phyloP scores from a whole-genome alignment of 2,888 invertebrate genomes.

The Exocentrus adspersus region DNA sequence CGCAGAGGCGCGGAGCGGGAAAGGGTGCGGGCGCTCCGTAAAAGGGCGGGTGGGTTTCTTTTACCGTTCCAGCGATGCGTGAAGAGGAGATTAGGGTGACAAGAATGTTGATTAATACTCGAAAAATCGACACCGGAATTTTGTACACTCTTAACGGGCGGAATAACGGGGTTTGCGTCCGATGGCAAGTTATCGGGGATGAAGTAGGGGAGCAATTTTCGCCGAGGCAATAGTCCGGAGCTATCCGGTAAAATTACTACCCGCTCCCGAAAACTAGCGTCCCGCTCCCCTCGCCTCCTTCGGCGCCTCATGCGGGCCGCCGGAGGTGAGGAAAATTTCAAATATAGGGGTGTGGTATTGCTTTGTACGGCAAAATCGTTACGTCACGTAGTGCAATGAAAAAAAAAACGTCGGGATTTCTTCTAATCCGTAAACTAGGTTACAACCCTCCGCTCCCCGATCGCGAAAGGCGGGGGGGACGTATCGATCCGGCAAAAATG shows the following conservation, averaged over 20 bases:
- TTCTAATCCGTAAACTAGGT: no score
- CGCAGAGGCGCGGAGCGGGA: no score
- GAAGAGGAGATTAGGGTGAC: no score
- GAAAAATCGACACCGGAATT: slow-evolving; percentile 36
- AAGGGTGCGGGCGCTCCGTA: no score
- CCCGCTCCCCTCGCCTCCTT: slow-evolving; percentile 55
- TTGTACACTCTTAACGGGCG: slow-evolving; percentile 13
- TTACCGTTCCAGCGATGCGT: no score
- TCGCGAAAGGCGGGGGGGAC: slow-evolving; percentile 49
- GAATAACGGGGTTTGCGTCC: no score
- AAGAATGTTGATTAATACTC: no score
- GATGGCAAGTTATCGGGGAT: slow-evolving; percentile 44
- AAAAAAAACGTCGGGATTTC: no score
- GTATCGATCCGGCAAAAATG: slow-evolving; percentile 52
- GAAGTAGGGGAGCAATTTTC: slow-evolving; percentile 57
- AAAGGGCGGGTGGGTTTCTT: no score
- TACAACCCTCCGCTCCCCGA: slow-evolving; percentile 35
- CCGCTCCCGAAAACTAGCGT: slow-evolving; percentile 58
- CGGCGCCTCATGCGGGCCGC: slow-evolving; percentile 46
- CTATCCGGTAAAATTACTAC: slow-evolving; percentile 59
- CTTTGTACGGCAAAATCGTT: no score
- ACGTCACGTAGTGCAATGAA: no score
- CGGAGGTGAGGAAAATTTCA: slow-evolving; percentile 50
- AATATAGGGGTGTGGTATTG: no score
- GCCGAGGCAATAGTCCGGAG: slow-evolving; percentile 58